A percentile compares a stretch with the other conserved stretches of the same genome.
These are phyloP conservation scores for Psittacula echo DNA, from an alignment of 2,797 vertebrate species.

Conservation along the genomic window DNA sequence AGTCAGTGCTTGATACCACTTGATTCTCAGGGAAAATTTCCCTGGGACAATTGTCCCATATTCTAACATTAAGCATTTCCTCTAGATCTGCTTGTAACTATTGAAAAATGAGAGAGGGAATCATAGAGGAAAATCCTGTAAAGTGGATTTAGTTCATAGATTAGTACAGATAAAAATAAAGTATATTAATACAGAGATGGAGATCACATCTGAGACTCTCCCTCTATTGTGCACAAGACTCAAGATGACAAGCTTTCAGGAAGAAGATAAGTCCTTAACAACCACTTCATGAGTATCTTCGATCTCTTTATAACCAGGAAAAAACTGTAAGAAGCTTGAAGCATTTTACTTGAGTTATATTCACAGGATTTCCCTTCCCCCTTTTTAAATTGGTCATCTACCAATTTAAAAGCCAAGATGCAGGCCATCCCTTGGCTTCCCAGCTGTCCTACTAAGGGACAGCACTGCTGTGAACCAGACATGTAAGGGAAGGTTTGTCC, in stretches of 20 bases:
- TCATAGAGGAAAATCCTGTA: not conserved
- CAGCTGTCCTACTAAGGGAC: not conserved
- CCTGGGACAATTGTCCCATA: not conserved
- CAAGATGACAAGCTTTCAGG: conserved; percentile 39
- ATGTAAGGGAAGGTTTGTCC: not conserved
- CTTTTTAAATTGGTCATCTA: not conserved
- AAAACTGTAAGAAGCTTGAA: not conserved
- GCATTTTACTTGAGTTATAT: not conserved
- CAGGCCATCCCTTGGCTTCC: not conserved
- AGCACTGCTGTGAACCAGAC: not conserved
- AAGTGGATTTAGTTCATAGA: not conserved
- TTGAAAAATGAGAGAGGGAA: not conserved
- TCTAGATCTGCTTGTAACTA: not conserved
- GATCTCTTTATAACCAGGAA: conserved; percentile 7
- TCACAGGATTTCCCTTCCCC: not conserved
- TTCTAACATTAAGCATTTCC: not conserved
- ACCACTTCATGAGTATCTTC: not conserved
- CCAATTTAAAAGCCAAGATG: not conserved
- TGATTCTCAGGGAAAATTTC: not conserved
- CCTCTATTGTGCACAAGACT: not conserved
- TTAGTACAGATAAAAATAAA: conserved; percentile 19
- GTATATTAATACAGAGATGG: not conserved
- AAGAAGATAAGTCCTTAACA: conserved; percentile 17
- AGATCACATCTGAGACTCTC: not conserved
- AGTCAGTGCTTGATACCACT: not conserved